Base-by-base conservation (phyloP, 2,797 vertebrate species). In the Melanogrammus aeglefinus region DNA sequence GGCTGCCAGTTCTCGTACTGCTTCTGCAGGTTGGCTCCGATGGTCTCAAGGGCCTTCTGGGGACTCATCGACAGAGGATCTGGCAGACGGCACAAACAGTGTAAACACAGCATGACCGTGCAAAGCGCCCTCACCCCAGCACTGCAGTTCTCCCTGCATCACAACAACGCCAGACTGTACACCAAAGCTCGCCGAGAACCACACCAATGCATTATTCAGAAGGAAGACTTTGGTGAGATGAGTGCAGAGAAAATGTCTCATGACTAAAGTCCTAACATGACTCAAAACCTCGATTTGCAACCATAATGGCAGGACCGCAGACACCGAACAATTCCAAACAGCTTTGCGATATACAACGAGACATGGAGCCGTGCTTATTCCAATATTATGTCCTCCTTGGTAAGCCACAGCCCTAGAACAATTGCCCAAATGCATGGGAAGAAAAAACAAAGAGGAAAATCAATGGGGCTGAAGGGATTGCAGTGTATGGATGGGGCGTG, bases 1-100 rank as follows among this genome's bases (percentile, higher is more conserved):
- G 97, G 97, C 89, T 99, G 97, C 98, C 98, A 99, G 93, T 97
- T 99, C 86, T 99, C 98, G 0, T 99, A 99, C 87, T 99, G 98
- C 91, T 99, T 99, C 94, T 99, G 98, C 63, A 99, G 90, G 85
- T 97, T 99, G 29, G 96, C 97, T 75, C 98, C 97, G 0, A 99
- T 99, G 76, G 97, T 98, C 91, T 99, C 98, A 92, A 99, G 92
- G 83, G 97, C 97, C 85, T 99, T 99, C 90, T 99, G 98, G 16
- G 97, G 97, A 77, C 97, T 98, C 97, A 98, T 99, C 0, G 97
- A 99, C 86, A 99, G 93, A 81, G 98, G 98, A 94, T 99, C 98
- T 99, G 91, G 73, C 66, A 80, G 79, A 33, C 29, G 13, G 6
- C 33, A 73, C 80, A 80, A 86, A 75, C 75, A 63, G 9, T 6